Evolutionary conservation across 2,113 vertebrate species (phyloP), one percentile per base, ranked within the genome.

Genomic region (Scatophagus argus): DNA sequence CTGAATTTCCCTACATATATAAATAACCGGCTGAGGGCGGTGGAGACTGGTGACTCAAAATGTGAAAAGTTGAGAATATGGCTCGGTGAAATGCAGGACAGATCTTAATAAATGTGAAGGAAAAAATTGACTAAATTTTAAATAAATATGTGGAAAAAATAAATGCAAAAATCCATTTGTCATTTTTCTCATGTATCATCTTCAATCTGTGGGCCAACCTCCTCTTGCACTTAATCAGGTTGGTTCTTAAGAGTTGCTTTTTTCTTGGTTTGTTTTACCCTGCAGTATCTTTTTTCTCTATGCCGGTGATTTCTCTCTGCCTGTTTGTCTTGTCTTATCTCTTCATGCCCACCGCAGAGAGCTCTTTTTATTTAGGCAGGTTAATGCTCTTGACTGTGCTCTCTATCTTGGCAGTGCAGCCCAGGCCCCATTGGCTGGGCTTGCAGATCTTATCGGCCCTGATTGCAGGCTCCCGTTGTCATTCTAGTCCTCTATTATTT

Each of bases 311-410:
- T 86, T 81, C 67, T 81, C 74, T 56, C 25, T 14, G 16, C 34
- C 47, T 41, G 25, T 79, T 87, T 73, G 46, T 86, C 70, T 74
- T 52, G 41, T 65, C 71, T 87, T 83, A 90, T 91, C 86, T 75
- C 59, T 68, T 11, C 27, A 1, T 29, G 39, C 46, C 73, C 61
- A 62, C 73, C 6, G 1, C 68, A 61, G 58, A 10, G 11, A 31
- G 3, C 39, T 73, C 21, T 55, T 85, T 87, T 83, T 80, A 38
- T 84, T 78, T 36, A 36, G 52, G 51, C 74, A 74, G 79, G 79
- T 88, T 77, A 79, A 74, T 79, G 64, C 76, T 64, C 75, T 79
- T 58, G 64, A 76, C 49, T 69, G 43, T 55, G 49, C 54, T 77
- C 73, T 68, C 72, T 79, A 81, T 89, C 79, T 87, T 46, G 17